Evolutionary conservation across 2,113 vertebrate genomes (phyloP).

Genomic region (Grammatotria lemairii): DNA sequence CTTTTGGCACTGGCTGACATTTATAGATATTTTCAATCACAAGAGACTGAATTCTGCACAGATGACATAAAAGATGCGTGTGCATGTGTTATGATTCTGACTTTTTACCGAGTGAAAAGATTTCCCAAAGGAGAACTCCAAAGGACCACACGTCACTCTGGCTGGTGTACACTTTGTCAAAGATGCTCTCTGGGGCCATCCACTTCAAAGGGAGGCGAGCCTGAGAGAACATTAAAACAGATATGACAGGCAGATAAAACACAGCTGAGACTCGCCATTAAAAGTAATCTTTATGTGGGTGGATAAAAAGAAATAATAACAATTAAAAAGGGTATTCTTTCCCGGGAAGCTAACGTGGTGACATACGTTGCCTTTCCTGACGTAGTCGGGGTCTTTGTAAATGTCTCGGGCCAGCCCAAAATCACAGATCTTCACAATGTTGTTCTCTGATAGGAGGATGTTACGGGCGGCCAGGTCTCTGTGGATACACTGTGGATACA

Average conservation of each 20-base stretch:
- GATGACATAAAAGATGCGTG: background rate
- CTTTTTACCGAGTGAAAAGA: slow-evolving; percentile 92
- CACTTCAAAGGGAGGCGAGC: slow-evolving; percentile 95
- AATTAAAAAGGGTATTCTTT: background rate
- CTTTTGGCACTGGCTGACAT: background rate
- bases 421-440: slow-evolving; percentile 98
- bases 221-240: slow-evolving; percentile 53
- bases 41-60: background rate
- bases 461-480: slow-evolving; percentile 97
- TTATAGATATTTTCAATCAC: background rate
- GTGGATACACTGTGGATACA: slow-evolving; percentile 82
- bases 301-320: background rate
- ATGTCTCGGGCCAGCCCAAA: slow-evolving; percentile 96
- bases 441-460: slow-evolving; percentile 92
- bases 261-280: background rate
- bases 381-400: slow-evolving; percentile 98
- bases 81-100: background rate
- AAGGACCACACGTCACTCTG: slow-evolving; percentile 99
- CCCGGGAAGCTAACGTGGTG: background rate
- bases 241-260: background rate
- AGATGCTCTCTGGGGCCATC: slow-evolving; percentile 99
- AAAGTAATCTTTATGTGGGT: background rate
- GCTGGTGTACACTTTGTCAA: slow-evolving; percentile 96
- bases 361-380: slow-evolving; percentile 95
- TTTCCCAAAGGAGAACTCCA: slow-evolving; percentile 97